Conservation (phyloP, 2,888 invertebrate genomes). For the Seira ritae region DNA sequence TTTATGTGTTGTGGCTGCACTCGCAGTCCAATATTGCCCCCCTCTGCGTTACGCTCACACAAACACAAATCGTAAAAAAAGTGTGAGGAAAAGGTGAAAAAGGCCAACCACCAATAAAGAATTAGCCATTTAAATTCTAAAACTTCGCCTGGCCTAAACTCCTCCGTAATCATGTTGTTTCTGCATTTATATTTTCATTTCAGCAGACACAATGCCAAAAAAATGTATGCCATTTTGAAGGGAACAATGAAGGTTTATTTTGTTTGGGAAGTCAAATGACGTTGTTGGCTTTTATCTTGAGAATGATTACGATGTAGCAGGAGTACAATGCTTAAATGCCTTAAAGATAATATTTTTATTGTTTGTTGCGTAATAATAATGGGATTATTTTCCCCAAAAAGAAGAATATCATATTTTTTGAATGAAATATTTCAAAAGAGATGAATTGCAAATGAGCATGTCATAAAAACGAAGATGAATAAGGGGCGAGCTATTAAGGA, state of each 20-base stretch:
- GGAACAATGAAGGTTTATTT: neutral
- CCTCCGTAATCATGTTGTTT: neutral
- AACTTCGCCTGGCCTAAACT: conserved; percentile 30
- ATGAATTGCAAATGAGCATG: conserved; percentile 49
- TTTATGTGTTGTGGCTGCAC: neutral
- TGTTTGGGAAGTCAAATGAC: neutral
- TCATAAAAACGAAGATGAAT: neutral
- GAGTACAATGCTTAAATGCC: neutral
- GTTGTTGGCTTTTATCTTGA: neutral
- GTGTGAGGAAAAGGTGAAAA: conserved; percentile 56
- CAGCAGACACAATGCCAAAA: conserved; percentile 3
- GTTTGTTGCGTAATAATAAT: conserved; percentile 5
- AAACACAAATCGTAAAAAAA: conserved; percentile 41
- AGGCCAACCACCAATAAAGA: conserved; percentile 61
- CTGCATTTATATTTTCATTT: conserved; percentile 12
- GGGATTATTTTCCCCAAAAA: neutral
- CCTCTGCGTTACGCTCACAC: conserved; percentile 42
- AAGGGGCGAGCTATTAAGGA: neutral
- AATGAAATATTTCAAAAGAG: conserved; percentile 33
- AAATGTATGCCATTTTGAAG: conserved; percentile 13
- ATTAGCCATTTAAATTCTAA: conserved; percentile 40
- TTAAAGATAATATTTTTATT: conserved; percentile 3
- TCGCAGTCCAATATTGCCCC: conserved; percentile 57
- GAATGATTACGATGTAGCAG: neutral
- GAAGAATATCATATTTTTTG: conserved; percentile 1